phyloP scores from a whole-genome alignment of 2,888 invertebrate genomes.

The Hypomecis atomaria region DNA sequence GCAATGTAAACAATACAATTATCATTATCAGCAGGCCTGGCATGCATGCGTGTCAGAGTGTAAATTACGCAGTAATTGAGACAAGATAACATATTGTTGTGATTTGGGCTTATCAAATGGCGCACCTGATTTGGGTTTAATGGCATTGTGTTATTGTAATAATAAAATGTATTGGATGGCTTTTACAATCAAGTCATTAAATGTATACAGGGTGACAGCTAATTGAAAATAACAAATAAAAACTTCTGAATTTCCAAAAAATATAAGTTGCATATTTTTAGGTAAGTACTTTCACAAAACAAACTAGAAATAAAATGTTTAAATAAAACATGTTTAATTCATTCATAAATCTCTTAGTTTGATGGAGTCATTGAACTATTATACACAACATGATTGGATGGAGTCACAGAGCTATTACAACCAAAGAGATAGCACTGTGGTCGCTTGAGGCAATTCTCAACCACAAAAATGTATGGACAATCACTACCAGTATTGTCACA shows the following conservation, averaged over 20 bases:
- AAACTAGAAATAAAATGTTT: no score
- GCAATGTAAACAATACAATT: constrained; percentile 31
- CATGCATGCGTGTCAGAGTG: constrained; percentile 26
- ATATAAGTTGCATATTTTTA: neutral
- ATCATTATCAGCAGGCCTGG: constrained; percentile 30
- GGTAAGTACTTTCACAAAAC: no score
- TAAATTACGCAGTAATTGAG: constrained; percentile 39
- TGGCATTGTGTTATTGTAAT: constrained; percentile 16
- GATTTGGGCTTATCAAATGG: constrained; percentile 39
- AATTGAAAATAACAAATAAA: no score
- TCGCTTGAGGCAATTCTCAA: no score
- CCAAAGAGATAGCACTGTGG: no score
- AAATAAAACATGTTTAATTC: no score
- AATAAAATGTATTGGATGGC: constrained; percentile 5
- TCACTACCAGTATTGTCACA: no score
- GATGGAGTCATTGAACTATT: no score
- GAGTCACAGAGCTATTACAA: no score
- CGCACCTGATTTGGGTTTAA: constrained; percentile 29
- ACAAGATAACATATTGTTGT: constrained; percentile 40
- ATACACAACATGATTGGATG: no score
- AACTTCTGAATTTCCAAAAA: neutral
- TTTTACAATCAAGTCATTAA: neutral
- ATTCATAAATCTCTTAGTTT: no score
- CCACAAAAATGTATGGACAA: no score
- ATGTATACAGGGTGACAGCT: neutral